These are phyloP conservation scores for Enteromius viviparus DNA, from an alignment of 2,797 vertebrate species.

Conservation along the genomic window DNA sequence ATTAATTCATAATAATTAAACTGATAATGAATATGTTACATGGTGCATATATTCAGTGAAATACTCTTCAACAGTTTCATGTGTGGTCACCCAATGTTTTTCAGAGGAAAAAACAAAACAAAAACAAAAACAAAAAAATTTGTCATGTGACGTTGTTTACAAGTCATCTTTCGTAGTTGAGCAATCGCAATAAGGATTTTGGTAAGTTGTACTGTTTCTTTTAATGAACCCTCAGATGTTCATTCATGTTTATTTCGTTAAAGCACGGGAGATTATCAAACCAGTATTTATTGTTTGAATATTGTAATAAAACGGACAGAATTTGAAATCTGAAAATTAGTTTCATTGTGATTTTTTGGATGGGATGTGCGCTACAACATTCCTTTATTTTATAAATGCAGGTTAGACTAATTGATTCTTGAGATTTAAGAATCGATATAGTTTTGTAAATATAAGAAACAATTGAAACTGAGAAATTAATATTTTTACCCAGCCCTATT, in stretches of 20 bases:
- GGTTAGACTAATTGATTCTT: background rate
- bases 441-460: background rate
- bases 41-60: background rate
- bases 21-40: background rate
- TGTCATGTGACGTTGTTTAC: background rate
- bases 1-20: background rate
- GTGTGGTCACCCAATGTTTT: background rate
- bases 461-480: background rate
- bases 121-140: no score
- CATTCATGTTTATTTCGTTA: background rate
- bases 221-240: background rate
- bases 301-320: background rate
- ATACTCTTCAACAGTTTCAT: background rate
- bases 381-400: background rate
- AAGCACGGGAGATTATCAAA: background rate
- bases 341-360: background rate
- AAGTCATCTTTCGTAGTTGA: background rate
- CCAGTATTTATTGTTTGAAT: background rate
- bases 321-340: background rate
- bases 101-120: background rate
- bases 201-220: background rate
- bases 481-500: background rate
- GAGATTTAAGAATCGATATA: background rate
- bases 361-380: background rate
- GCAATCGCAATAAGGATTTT: background rate